Percentiles rank a stretch among this genome's conserved stretches.
Conservation (phyloP, 35 echinoderm and acorn worm genomes). For the Heliocidaris tuberculata region DNA sequence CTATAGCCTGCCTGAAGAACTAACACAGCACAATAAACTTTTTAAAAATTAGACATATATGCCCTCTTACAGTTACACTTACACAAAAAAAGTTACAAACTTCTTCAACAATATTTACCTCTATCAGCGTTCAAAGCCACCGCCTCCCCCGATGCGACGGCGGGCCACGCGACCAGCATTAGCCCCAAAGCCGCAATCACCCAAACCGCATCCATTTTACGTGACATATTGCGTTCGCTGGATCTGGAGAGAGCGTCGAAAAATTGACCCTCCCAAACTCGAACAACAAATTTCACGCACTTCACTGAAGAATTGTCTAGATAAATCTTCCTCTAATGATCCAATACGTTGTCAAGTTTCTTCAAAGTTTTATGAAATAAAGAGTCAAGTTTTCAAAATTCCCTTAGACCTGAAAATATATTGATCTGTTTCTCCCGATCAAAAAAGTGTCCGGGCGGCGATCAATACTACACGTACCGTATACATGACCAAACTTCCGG, state of each 20-base stretch:
- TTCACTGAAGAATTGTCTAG: neutral
- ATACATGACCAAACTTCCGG: neutral
- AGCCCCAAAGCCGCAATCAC: neutral
- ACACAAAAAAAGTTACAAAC: no score
- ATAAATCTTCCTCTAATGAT: neutral
- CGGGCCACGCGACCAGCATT: conserved; percentile 5
- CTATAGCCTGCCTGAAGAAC: no score
- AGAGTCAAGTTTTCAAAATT: neutral
- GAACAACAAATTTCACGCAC: neutral
- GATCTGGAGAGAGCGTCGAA: neutral
- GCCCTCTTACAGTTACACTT: no score
- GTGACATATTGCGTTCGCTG: neutral
- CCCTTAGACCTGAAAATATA: neutral
- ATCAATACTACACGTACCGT: neutral
- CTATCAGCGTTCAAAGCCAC: neutral
- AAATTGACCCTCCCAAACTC: neutral
- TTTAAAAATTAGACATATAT: no score
- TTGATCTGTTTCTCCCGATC: neutral
- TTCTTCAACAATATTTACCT: neutral
- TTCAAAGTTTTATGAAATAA: neutral
- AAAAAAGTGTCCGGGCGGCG: neutral
- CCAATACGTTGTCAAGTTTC: neutral
- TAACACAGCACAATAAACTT: no score
- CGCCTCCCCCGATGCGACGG: neutral
- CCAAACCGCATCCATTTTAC: conserved; percentile 1